Conservation (phyloP, 2,888 invertebrate genomes). For the Tetanocera ferruginea region DNA sequence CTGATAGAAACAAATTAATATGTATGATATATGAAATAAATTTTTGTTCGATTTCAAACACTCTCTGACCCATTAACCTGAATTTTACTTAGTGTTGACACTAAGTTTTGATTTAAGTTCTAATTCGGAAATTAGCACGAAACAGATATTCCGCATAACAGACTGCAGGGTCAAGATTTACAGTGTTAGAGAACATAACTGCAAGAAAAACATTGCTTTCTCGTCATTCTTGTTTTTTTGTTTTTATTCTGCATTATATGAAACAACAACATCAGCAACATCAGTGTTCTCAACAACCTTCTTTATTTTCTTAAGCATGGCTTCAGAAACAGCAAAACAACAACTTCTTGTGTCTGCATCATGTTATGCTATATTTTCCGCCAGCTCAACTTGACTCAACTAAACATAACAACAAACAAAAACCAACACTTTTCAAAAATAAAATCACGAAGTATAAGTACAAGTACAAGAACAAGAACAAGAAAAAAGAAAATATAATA, state of each 20-base stretch:
- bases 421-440: not conserved
- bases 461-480: not conserved
- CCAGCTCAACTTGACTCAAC: not conserved
- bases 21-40: not conserved
- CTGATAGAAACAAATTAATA: too few relatives aligned
- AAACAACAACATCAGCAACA: conserved; percentile 1
- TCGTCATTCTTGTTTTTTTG: not conserved
- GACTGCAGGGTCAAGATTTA: not conserved
- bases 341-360: not conserved
- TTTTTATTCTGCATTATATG: not conserved
- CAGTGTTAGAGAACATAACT: conserved; percentile 9
- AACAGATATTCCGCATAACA: too few relatives aligned
- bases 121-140: too few relatives aligned
- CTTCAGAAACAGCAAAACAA: conserved; percentile 4
- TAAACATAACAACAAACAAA: not conserved
- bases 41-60: not conserved
- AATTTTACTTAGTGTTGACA: not conserved
- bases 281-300: not conserved
- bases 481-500: not conserved
- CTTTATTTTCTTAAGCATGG: too few relatives aligned
- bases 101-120: not conserved
- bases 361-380: conserved; percentile 13
- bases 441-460: not conserved
- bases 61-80: not conserved
- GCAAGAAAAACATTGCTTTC: conserved; percentile 10